Base-by-base conservation (phyloP, 2,797 vertebrate genomes). In the Gobionotothen gibberifrons region DNA sequence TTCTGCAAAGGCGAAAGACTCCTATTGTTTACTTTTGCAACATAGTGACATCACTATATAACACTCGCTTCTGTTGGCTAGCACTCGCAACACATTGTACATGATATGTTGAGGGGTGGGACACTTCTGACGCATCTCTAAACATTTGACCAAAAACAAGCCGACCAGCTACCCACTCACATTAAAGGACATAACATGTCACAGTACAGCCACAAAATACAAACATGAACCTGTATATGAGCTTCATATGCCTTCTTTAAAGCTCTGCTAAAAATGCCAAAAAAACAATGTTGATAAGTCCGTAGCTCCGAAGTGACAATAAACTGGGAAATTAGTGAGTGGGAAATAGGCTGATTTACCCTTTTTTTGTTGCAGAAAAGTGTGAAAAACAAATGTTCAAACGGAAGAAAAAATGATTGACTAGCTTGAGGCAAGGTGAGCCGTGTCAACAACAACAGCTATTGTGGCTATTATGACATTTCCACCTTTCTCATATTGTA, bases 301-400 rank as follows among this genome's bases (percentile, higher is more conserved):
- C 49, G 44, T 66, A 43, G 42, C 67, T 74, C 63, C 52, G 46
- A 49, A 69, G 72, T 72, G 79, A 70, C 61, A 78, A 73, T 58
- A 47, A 29, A n/a, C 43, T 14, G 5, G 70, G 62, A 84, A 82
- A 76, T 72, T 53, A 60, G 49, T n/a, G 16, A 59, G 44, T 13
- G 43, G 9, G 39, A 66, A 67, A 48, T 39, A 47, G 69, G 44
- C 60, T 29, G 46, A 32, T 14, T 53, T 29, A 1, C 11, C 42
- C 21, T 36, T 5, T 52, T 69, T 65, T 19, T 19, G 5, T 44
- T 43, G 26, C 5, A 39, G 79, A 80, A 78, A 7, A 60, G 36
- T 78, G 57, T 78, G 61, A 81, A 83, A 81, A 84, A 71, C 26
- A 56, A 60, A 79, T 86, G 68, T 11, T 5, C 40, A 40, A 66